A percentile compares a stretch with the other conserved stretches of the same genome.
phyloP scores from a whole-genome alignment of 2,888 invertebrate species.

The Xylota sylvarum region DNA sequence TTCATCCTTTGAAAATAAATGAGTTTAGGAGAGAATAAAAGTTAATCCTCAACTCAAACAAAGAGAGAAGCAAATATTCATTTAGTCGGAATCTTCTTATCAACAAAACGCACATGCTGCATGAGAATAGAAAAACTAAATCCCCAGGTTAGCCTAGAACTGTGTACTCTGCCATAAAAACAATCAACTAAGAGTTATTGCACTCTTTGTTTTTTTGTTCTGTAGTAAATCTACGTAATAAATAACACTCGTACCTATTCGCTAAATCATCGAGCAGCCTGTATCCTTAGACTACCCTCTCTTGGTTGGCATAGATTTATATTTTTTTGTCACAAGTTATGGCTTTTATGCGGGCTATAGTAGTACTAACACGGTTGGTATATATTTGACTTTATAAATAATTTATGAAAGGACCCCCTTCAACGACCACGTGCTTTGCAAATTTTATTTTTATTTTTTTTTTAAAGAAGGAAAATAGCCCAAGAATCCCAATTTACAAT shows the following conservation, averaged over 20 bases:
- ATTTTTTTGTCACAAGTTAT: conserved; percentile 22
- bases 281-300: neutral
- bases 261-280: conserved; percentile 24
- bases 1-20: conserved; percentile 9
- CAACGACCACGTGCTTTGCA: conserved; percentile 41
- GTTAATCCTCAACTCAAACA: conserved; percentile 31
- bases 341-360: neutral
- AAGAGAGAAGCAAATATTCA: conserved; percentile 21
- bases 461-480: conserved; percentile 8
- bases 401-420: conserved; percentile 50
- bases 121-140: conserved; percentile 24
- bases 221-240: conserved; percentile 42
- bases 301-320: conserved; percentile 1
- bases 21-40: conserved; percentile 28
- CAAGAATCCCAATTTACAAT: conserved; percentile 49
- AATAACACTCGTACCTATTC: conserved; percentile 45
- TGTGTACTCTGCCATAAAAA: conserved; percentile 46
- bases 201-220: conserved; percentile 22
- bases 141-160: conserved; percentile 22
- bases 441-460: conserved; percentile 11
- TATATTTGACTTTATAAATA: conserved; percentile 44
- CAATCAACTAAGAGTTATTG: conserved; percentile 57
- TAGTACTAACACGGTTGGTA: conserved; percentile 22
- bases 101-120: conserved; percentile 32
- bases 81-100: conserved; percentile 43